These are phyloP conservation scores for Periplaneta americana DNA, from an alignment of 1,140 invertebrate genomes.

Conservation along the genomic window DNA sequence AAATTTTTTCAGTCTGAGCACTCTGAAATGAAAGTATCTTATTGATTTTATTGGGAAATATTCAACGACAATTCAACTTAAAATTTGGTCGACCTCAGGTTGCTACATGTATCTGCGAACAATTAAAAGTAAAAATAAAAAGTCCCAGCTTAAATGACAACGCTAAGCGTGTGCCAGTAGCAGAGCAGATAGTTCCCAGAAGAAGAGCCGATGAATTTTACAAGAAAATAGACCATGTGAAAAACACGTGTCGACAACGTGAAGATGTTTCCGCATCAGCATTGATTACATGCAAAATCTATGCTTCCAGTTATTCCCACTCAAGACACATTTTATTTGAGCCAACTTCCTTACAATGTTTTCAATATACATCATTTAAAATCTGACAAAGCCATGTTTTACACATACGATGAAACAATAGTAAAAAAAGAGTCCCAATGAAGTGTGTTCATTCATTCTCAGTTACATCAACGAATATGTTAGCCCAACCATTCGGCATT, in stretches of 20 bases:
- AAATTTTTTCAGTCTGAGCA: neutral
- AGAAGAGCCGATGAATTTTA: neutral
- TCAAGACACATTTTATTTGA: constrained; percentile 13
- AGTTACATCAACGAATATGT: too few relatives aligned
- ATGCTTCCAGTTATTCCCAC: constrained; percentile 5
- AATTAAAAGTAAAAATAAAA: neutral
- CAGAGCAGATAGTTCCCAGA: neutral
- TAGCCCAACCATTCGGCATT: too few relatives aligned
- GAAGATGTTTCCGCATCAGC: neutral
- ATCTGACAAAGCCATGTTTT: too few relatives aligned
- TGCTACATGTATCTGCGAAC: neutral
- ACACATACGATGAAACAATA: too few relatives aligned
- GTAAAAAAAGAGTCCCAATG: too few relatives aligned
- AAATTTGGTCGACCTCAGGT: neutral
- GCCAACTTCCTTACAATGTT: constrained; percentile 2
- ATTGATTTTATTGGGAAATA: neutral
- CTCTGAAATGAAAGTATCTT: too few relatives aligned
- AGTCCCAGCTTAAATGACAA: neutral
- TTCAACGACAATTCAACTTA: neutral
- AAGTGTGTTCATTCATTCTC: too few relatives aligned
- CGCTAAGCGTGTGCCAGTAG: neutral
- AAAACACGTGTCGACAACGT: neutral
- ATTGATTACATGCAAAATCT: constrained; percentile 11
- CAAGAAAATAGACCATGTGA: neutral
- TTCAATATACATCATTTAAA: too few relatives aligned